Evolutionary conservation across 2,113 vertebrate genomes (phyloP), one percentile per base, ranked within the genome.

Genomic region (Hippoglossus stenolepis): DNA sequence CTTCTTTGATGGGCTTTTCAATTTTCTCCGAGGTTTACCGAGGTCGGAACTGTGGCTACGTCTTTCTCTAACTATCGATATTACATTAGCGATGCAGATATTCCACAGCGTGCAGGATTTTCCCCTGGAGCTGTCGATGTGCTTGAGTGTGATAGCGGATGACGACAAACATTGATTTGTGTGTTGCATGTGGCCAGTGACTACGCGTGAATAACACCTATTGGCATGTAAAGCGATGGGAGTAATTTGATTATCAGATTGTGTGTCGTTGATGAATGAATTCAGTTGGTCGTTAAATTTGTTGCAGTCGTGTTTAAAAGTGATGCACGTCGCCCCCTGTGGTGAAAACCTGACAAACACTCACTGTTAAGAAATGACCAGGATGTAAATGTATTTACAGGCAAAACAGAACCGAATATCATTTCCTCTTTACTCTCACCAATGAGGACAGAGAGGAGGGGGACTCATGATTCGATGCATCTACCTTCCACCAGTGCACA

Each of bases 71-170:
- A 54, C 38, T 60, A 69, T 77, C 73, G 67, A 70, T 72, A 74
- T 78, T 21, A 54, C 60, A 75, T 82, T 71, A 82, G 14, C 28
- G 31, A 80, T 77, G 57, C 60, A 75, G 49, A 85, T 71, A 75
- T 77, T 57, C 80, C 65, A 24, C 56, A 65, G 23, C 65, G 23
- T 53, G 51, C 62, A 57, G 78, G 17, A 56, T 76, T 53, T 72
- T 60, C 24, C 60, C 31, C n/a, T 5, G 26, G 45, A 61, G 7
- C 35, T 68, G 73, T 70, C 70, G 61, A 31, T 54, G 59, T 63
- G 75, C 12, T 67, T 15, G 45, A 74, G 23, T 54, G 56, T 57
- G 60, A 76, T 43, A 35, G 13, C 15, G 59, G 70, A 68, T 59
- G 17, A 78, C 47, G 63, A 40, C 43, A 4, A 47, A 28, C 24